Conservation (phyloP, 2,888 invertebrate genomes). For the Diploptera punctata region DNA sequence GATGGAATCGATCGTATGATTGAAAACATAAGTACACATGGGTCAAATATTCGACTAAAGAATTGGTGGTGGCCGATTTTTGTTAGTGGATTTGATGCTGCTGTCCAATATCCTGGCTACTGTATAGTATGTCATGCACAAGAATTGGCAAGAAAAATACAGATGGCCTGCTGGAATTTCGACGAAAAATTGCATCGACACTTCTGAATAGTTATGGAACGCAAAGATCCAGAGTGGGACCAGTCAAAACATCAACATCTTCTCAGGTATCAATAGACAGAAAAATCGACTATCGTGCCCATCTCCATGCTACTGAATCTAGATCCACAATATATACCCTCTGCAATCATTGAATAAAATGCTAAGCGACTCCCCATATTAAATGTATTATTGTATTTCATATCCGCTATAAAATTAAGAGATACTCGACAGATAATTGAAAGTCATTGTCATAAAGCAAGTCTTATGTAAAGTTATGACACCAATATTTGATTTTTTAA, state of each 20-base stretch:
- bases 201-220: background rate
- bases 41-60: background rate
- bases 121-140: too few species aligned
- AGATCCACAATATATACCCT: too few species aligned
- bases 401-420: background rate
- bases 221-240: background rate
- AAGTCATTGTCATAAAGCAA: background rate
- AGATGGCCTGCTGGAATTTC: background rate
- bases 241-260: background rate
- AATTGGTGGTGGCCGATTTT: background rate
- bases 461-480: background rate
- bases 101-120: background rate
- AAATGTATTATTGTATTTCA: background rate
- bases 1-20: background rate
- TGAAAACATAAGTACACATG: background rate
- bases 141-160: background rate
- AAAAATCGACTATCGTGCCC: background rate
- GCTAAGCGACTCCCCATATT: background rate
- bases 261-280: background rate
- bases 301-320: too few species aligned
- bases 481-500: background rate
- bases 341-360: background rate
- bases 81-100: background rate
- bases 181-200: background rate
- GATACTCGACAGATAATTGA: background rate